Conservation (phyloP, 1,140 invertebrate species). For the Oryctes rhinoceros region DNA sequence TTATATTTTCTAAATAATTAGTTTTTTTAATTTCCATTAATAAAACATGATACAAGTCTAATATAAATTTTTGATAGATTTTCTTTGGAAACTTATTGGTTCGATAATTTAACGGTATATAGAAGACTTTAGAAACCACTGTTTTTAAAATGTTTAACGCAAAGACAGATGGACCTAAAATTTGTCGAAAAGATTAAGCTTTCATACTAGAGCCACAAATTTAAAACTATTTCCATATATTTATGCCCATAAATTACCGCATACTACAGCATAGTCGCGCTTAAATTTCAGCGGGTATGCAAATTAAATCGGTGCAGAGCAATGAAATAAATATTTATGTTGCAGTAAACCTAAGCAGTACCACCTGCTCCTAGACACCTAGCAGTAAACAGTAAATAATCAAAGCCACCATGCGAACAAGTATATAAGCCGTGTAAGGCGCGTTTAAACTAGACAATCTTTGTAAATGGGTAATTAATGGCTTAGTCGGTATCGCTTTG, state of each 20-base stretch:
- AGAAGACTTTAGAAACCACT: no score
- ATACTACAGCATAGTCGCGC: neutral
- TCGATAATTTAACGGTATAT: no score
- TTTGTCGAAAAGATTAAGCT: no score
- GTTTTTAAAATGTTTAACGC: no score
- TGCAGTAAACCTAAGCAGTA: constrained; percentile 13
- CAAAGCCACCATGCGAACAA: neutral
- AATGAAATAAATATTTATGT: constrained; percentile 6
- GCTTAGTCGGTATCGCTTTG: neutral
- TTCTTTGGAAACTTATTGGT: no score
- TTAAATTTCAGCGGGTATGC: neutral
- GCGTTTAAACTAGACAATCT: neutral
- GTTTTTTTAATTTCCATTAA: no score
- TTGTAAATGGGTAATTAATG: constrained; percentile 33
- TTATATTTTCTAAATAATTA: no score
- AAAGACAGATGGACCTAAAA: no score
- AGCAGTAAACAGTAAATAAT: neutral
- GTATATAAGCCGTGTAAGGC: neutral
- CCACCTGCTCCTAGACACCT: neutral
- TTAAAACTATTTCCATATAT: neutral
- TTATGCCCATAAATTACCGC: neutral
- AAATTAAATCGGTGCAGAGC: constrained; percentile 2
- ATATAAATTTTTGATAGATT: no score
- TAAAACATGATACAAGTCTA: no score
- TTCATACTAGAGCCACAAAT: no score